phyloP scores from a whole-genome alignment of 2,797 vertebrate species.

The Cacajao melanocephalus region DNA sequence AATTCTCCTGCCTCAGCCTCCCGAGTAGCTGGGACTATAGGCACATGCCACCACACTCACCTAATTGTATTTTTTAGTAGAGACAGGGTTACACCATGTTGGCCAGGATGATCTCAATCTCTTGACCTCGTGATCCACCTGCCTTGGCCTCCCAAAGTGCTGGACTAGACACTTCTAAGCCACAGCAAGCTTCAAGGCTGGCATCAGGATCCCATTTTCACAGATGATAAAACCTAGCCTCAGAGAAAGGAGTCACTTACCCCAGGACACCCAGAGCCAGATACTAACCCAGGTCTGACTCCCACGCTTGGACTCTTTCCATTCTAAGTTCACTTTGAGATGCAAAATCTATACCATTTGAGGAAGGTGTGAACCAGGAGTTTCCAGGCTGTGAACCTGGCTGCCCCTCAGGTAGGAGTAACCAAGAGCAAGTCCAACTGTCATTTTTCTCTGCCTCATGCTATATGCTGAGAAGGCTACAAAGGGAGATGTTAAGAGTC shows the following conservation, averaged over 20 bases:
- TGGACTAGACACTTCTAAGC: background rate
- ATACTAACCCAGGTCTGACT: background rate
- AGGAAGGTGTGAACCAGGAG: background rate
- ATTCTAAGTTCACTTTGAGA: background rate
- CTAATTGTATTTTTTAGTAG: no score
- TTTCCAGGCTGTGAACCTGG: background rate
- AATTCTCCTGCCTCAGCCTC: no score
- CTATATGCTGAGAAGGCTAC: background rate
- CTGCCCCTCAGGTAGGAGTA: background rate
- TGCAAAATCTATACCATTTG: background rate
- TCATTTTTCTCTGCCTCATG: background rate
- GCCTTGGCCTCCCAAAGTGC: no score
- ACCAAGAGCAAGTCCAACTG: background rate
- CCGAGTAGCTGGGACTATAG: no score
- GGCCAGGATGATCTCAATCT: no score
- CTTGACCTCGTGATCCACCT: no score
- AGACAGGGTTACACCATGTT: no score
- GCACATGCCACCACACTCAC: no score
- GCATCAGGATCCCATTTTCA: background rate
- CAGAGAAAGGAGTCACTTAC: background rate
- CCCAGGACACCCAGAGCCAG: background rate
- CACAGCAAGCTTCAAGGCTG: background rate
- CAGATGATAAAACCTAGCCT: background rate
- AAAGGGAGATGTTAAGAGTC: background rate
- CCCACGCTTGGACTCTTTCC: background rate